A percentile compares a stretch with the other conserved stretches of the same genome.
Evolutionary conservation across 2,888 invertebrate genomes (phyloP).

Genomic region (Euplexia lucipara): DNA sequence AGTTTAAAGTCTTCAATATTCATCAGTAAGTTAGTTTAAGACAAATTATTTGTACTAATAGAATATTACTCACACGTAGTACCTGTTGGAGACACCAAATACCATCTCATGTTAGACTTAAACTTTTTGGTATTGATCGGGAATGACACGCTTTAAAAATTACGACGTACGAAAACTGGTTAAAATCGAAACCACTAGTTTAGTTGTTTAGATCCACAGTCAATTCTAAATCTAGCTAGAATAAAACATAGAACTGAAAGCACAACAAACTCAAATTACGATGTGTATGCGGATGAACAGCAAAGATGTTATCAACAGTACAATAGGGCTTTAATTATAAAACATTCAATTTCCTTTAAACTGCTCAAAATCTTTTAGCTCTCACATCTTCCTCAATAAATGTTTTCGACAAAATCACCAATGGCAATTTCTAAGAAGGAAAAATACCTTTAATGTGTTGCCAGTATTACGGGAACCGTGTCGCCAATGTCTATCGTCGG

Average conservation of each 20-base stretch:
- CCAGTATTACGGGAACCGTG: constrained; percentile 41
- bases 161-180: too few species aligned
- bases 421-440: constrained; percentile 29
- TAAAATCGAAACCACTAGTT: too few species aligned
- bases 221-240: too few species aligned
- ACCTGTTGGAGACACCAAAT: too few species aligned
- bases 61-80: too few species aligned
- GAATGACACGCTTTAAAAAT: too few species aligned
- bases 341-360: constrained; percentile 5
- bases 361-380: neutral
- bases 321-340: neutral
- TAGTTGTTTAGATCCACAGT: too few species aligned
- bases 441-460: constrained; percentile 47
- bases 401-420: neutral
- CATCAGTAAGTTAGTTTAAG: neutral
- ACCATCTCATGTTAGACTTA: neutral
- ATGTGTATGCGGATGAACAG: too few species aligned
- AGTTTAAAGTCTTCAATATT: constrained; percentile 4
- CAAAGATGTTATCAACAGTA: too few species aligned
- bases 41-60: neutral
- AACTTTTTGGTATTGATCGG: too few species aligned
- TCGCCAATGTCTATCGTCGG: constrained; percentile 34
- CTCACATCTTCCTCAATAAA: constrained; percentile 8
- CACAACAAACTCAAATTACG: too few species aligned
- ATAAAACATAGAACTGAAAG: too few species aligned